Conservation (phyloP, 2,797 vertebrate species). For the Carcharodon carcharias region DNA sequence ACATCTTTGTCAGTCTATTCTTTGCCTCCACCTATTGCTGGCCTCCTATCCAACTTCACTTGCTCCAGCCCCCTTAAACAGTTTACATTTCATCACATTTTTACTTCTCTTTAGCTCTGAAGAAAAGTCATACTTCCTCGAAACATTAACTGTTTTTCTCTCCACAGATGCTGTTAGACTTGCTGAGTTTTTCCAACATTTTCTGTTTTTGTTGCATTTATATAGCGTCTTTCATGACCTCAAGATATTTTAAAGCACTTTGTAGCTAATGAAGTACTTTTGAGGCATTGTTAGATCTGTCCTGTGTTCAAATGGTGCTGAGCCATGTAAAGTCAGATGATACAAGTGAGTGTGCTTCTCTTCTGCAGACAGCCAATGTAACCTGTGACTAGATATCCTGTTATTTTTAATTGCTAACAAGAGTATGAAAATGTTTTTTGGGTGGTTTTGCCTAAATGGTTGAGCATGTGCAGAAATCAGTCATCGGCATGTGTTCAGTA, state of each 20-base stretch:
- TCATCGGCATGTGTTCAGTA: not conserved
- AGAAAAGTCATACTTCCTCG: too few relatives aligned
- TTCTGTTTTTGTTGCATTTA: too few relatives aligned
- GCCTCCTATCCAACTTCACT: too few relatives aligned
- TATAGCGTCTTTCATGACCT: not conserved
- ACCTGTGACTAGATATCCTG: not conserved
- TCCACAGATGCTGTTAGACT: too few relatives aligned
- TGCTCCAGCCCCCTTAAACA: too few relatives aligned
- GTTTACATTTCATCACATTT: too few relatives aligned
- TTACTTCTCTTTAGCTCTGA: too few relatives aligned
- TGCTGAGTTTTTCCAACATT: too few relatives aligned
- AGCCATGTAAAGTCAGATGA: not conserved
- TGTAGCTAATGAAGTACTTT: not conserved
- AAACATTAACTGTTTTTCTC: too few relatives aligned
- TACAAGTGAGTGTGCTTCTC: not conserved
- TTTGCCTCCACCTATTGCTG: too few relatives aligned
- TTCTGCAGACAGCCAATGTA: not conserved
- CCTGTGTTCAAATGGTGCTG: not conserved
- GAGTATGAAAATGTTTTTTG: not conserved
- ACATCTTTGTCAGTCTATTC: too few relatives aligned
- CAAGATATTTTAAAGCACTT: not conserved
- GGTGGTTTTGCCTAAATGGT: constrained; percentile 2
- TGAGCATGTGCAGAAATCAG: not conserved
- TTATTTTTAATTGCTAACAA: constrained; percentile 24
- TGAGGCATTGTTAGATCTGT: not conserved